Evolutionary conservation across 2,113 vertebrate species (phyloP), one percentile per base, ranked within the genome.

Genomic region (Proterorhinus semilunaris): DNA sequence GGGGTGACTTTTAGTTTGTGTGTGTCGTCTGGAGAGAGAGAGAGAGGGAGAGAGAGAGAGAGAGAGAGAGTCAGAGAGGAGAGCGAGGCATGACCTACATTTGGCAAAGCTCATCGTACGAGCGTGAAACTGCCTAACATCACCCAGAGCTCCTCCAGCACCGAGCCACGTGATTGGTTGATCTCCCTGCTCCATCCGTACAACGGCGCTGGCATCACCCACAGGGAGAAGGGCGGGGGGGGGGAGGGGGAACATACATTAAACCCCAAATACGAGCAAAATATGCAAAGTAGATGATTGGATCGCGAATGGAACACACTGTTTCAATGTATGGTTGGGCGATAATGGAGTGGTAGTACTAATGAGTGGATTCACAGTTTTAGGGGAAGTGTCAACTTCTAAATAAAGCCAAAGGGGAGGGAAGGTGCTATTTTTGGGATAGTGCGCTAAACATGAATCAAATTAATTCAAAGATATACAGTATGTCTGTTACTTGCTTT

Each of bases 71-170:
- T 36, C 10, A 63, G n/a, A 59, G 65, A 5, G 46, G 54, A 66
- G 68, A 63, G 62, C 63, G 78, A 74, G 81, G 66, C 88, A 82
- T 93, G 92, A 93, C 92, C 91, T 93, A 90, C 90, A 92, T 93
- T 93, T 86, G 81, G 83, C 83, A 86, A 87, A 88, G 91, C 90
- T 91, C 86, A 84, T 85, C 84, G 79, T 90, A 90, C 84, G 86
- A 87, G 89, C 83, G 82, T 90, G 89, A 91, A 92, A 91, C 87
- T 91, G 89, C 90, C 91, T 92, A 86, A 89, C 88, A 91, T 91
- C 89, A 88, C 90, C 87, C 83, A 90, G 84, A 88, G 83, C 86
- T 88, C 79, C 78, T 79, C 42, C 83, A 83, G 85, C 88, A 80
- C 75, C 69, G 81, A 84, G 88, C 84, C 70, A 78, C 74, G 49